A percentile compares a stretch with the other conserved stretches of the same genome.
Evolutionary conservation across 2,888 invertebrate species (phyloP).

Genomic region (Trissolcus brochymenae): DNA sequence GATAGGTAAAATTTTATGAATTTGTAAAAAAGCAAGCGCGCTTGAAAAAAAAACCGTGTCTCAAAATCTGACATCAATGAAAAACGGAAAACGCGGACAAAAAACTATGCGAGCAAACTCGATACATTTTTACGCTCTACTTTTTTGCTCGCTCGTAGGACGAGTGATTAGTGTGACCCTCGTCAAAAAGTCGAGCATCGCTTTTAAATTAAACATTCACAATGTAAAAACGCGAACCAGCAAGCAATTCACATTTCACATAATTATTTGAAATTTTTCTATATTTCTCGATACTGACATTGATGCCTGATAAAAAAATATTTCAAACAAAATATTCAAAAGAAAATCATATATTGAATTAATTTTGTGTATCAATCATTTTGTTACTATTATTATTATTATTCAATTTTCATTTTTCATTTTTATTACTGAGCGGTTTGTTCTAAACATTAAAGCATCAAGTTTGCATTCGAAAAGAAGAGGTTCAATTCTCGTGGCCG

Average conservation of each 20-base stretch:
- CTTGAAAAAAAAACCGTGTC: constrained; percentile 26
- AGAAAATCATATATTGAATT: too few species aligned
- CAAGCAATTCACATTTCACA: constrained; percentile 3
- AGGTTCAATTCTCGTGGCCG: too few species aligned
- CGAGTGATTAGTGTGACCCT: constrained; percentile 41
- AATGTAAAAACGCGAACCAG: constrained; percentile 31
- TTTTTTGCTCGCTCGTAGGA: constrained; percentile 28
- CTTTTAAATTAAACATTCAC: constrained; percentile 42
- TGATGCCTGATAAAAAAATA: too few species aligned
- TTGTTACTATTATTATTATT: too few species aligned
- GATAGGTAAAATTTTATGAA: constrained; percentile 10
- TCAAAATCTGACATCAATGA: constrained; percentile 30
- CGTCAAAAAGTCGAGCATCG: constrained; percentile 36
- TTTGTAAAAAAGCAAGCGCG: constrained; percentile 6
- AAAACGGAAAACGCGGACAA: constrained; percentile 24
- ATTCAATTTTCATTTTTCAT: too few species aligned
- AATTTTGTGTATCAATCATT: too few species aligned
- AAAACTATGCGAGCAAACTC: constrained; percentile 8
- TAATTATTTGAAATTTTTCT: too few species aligned
- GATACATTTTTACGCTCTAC: constrained; percentile 2
- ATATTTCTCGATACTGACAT: too few species aligned
- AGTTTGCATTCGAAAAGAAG: too few species aligned
- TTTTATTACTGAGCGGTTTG: too few species aligned
- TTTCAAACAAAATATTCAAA: background rate
- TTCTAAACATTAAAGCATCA: too few species aligned